phyloP scores from a whole-genome alignment of 2,113 vertebrate genomes.

The Kobus ellipsiprymnus region DNA sequence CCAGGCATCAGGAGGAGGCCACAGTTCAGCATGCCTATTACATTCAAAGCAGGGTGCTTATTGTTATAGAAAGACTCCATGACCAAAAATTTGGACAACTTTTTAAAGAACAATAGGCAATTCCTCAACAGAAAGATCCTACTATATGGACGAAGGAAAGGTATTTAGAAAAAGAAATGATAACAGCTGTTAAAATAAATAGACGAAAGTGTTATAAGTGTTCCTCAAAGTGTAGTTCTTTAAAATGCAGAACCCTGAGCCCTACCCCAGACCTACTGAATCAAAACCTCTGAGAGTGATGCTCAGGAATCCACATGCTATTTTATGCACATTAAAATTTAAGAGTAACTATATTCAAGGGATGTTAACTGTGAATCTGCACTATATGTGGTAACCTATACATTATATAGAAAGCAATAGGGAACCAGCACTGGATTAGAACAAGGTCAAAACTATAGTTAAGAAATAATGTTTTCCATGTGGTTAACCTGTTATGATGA shows the following conservation, averaged over 20 bases:
- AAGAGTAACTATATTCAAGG: neutral
- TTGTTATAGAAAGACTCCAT: neutral
- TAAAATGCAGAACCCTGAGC: neutral
- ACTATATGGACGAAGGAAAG: neutral
- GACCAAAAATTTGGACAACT: neutral
- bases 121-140: neutral
- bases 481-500: neutral
- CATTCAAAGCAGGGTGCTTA: neutral
- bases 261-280: neutral
- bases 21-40: neutral
- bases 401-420: neutral
- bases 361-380: neutral
- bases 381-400: neutral
- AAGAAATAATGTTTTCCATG: neutral
- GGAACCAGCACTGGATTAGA: neutral
- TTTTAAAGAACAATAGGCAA: neutral
- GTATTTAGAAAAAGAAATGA: neutral
- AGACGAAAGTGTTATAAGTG: neutral
- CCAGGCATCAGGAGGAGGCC: neutral
- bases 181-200: neutral
- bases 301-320: neutral
- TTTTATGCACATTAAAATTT: neutral
- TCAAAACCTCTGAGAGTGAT: neutral
- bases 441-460: neutral
- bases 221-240: neutral